Conservation (phyloP, 2,113 vertebrate genomes). For the Myotis yumanensis region DNA sequence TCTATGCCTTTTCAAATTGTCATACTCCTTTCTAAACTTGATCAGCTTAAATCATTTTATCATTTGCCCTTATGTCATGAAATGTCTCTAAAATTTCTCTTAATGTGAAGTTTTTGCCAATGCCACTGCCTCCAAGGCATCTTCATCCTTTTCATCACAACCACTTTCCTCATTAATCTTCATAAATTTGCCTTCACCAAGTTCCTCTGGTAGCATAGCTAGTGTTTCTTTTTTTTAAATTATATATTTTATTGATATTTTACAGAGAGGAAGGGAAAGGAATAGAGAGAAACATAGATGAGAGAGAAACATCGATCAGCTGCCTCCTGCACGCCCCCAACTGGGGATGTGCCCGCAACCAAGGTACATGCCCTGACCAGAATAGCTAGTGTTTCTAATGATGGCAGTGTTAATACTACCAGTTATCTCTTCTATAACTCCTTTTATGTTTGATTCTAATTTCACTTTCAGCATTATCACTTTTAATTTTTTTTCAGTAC, state of each 20-base stretch:
- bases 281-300: too few relatives aligned
- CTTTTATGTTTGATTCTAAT: not conserved
- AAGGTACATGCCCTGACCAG: too few relatives aligned
- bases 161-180: not conserved
- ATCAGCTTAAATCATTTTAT: constrained; percentile 34
- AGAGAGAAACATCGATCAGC: too few relatives aligned
- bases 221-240: not conserved
- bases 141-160: not conserved
- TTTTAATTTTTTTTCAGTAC: not conserved
- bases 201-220: not conserved
- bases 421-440: not conserved
- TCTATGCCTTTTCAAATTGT: not conserved
- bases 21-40: not conserved
- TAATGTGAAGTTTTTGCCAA: not conserved
- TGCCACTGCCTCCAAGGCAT: not conserved
- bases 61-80: not conserved
- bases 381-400: not conserved
- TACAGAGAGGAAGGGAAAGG: too few relatives aligned
- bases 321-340: too few relatives aligned
- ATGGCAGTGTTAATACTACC: not conserved
- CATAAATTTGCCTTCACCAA: not conserved
- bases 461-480: not conserved
- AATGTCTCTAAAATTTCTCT: not conserved
- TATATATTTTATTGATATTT: too few relatives aligned
- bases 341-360: too few relatives aligned